A percentile compares a stretch with the other conserved stretches of the same genome.
Evolutionary conservation across 2,113 vertebrate genomes (phyloP).

Genomic region (Anoplopoma fimbria): DNA sequence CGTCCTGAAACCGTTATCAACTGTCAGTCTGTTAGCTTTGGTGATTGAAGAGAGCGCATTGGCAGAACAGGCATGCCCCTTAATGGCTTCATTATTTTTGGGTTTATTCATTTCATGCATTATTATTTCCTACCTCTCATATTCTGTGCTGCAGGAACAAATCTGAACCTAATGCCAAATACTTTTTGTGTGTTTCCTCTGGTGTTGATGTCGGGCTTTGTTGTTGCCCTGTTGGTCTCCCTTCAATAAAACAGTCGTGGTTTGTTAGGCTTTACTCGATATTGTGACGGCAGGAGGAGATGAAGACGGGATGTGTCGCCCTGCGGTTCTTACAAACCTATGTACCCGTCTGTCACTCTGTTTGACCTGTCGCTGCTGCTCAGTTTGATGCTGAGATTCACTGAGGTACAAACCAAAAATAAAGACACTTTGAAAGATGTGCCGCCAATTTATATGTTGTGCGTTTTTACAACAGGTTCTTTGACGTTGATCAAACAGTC

Average conservation of each 20-base stretch:
- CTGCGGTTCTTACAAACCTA: conserved; percentile 17
- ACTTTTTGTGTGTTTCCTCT: background rate
- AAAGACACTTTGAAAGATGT: too few species aligned
- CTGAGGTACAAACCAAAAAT: background rate
- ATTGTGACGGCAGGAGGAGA: conserved; percentile 15
- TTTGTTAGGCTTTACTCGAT: conserved; percentile 36
- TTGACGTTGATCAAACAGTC: background rate
- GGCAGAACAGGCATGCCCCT: background rate
- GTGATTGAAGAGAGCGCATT: conserved; percentile 30
- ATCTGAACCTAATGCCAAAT: conserved; percentile 2
- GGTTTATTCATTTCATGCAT: conserved; percentile 31
- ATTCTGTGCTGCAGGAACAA: conserved; percentile 30
- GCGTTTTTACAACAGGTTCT: too few species aligned
- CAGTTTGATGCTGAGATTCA: background rate
- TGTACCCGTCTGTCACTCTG: conserved; percentile 12
- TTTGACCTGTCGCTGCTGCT: conserved; percentile 33
- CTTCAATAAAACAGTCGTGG: conserved; percentile 33
- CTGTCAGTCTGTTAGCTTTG: conserved; percentile 22
- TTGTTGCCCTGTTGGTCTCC: conserved; percentile 4
- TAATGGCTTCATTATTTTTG: conserved; percentile 46
- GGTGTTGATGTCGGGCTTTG: background rate
- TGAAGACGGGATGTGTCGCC: background rate
- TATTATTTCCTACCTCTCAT: conserved; percentile 27
- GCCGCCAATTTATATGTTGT: too few species aligned
- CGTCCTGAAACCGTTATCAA: conserved; percentile 28